A percentile compares a stretch with the other conserved stretches of the same genome.
These are phyloP conservation scores for Thamnophis sirtalis DNA, from an alignment of 2,113 vertebrate species.

Conservation along the genomic window DNA sequence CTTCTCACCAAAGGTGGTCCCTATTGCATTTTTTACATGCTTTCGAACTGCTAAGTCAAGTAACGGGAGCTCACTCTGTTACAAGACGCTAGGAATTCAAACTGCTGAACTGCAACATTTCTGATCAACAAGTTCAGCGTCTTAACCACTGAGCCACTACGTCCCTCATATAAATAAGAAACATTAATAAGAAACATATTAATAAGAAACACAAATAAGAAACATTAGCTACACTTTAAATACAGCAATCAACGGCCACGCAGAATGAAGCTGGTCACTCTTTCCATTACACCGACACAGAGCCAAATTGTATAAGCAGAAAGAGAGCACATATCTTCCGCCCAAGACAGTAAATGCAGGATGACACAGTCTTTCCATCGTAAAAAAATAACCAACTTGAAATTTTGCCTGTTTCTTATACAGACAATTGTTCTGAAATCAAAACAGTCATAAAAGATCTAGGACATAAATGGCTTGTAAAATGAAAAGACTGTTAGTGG, in stretches of 20 bases:
- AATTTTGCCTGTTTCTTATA: neutral
- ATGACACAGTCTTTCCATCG: neutral
- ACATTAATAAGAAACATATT: too few relatives aligned
- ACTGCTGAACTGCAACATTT: too few relatives aligned
- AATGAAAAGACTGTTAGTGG: neutral
- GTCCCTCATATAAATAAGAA: too few relatives aligned
- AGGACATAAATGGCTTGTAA: neutral
- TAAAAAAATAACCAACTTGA: neutral
- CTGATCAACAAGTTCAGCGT: too few relatives aligned
- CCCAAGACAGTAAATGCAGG: neutral
- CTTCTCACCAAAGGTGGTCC: too few relatives aligned
- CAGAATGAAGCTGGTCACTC: neutral
- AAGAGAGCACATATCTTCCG: neutral
- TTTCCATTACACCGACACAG: neutral
- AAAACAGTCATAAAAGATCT: neutral
- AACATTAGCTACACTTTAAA: neutral
- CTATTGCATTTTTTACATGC: too few relatives aligned
- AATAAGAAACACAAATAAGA: neutral
- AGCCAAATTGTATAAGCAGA: neutral
- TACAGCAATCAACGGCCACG: neutral
- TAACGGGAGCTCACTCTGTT: too few relatives aligned
- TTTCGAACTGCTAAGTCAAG: too few relatives aligned
- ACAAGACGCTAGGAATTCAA: too few relatives aligned
- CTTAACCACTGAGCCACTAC: too few relatives aligned
- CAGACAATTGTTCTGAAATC: neutral